Percentiles rank a stretch among this genome's conserved stretches.
Evolutionary conservation across 1,140 invertebrate genomes (phyloP).

Genomic region (Drosophila tristis): DNA sequence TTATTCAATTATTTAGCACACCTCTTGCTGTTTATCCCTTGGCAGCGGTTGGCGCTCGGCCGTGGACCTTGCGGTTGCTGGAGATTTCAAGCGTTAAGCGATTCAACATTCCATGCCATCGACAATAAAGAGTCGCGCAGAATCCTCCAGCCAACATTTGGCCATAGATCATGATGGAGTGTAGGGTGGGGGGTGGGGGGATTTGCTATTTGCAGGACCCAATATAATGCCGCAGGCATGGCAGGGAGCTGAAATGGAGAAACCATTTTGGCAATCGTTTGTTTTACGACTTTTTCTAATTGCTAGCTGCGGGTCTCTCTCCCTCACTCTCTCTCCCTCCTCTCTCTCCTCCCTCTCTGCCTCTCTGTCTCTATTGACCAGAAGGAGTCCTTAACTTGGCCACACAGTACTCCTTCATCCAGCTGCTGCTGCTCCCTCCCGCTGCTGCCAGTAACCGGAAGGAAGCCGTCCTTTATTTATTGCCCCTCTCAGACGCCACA

Average conservation of each 20-base stretch:
- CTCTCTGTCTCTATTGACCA: background rate
- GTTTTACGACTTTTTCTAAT: constrained; percentile 70
- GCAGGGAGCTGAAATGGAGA: background rate
- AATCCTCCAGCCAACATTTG: constrained; percentile 25
- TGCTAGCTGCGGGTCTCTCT: constrained; percentile 28
- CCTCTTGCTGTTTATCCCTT: constrained; percentile 37
- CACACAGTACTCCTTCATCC: too few species aligned
- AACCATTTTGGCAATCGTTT: constrained; percentile 57
- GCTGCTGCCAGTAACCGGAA: constrained; percentile 1
- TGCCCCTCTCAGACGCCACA: constrained; percentile 20
- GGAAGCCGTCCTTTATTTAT: constrained; percentile 65
- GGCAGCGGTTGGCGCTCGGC: constrained; percentile 7
- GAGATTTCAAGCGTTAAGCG: constrained; percentile 20
- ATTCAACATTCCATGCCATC: constrained; percentile 28
- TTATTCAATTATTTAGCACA: constrained; percentile 65
- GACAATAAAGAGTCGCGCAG: too few species aligned
- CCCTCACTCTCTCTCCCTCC: too few species aligned
- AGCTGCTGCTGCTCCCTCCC: constrained; percentile 7
- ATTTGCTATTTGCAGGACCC: too few species aligned
- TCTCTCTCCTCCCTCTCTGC: background rate
- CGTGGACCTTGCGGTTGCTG: background rate
- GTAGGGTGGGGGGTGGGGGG: background rate
- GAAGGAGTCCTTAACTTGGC: constrained; percentile 17
- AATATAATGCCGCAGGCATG: background rate
- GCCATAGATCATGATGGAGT: constrained; percentile 38